A percentile compares a stretch with the other conserved stretches of the same genome.
Conservation (phyloP, 2,888 invertebrate species). For the Bellardia bayeri region DNA sequence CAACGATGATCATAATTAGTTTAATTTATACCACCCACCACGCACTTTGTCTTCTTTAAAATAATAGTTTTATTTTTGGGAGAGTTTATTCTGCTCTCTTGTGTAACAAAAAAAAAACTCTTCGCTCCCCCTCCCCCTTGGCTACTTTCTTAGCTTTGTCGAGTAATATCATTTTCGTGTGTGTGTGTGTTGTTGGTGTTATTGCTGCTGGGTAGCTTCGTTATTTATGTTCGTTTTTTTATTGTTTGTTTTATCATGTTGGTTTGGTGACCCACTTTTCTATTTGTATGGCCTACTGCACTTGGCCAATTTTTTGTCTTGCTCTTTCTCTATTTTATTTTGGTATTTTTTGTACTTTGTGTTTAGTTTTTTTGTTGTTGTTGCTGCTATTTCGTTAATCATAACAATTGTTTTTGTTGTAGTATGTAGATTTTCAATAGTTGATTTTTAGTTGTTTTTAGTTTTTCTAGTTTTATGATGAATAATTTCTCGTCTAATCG, state of each 20-base stretch:
- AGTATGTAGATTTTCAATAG: slow-evolving; percentile 22
- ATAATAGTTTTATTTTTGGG: too few relatives aligned
- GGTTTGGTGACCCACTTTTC: slow-evolving; percentile 82
- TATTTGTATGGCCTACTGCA: slow-evolving; percentile 85
- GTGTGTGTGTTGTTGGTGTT: too few relatives aligned
- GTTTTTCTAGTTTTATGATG: not conserved
- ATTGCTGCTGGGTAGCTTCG: too few relatives aligned
- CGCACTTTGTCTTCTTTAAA: too few relatives aligned
- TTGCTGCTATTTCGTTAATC: slow-evolving; percentile 39
- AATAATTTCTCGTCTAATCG: slow-evolving; percentile 2
- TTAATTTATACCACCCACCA: too few relatives aligned
- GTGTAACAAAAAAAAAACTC: too few relatives aligned
- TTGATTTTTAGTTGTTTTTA: slow-evolving; percentile 1
- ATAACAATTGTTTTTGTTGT: slow-evolving; percentile 40
- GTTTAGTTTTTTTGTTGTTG: slow-evolving; percentile 19
- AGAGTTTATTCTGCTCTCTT: too few relatives aligned
- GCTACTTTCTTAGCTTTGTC: too few relatives aligned
- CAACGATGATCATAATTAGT: too few relatives aligned
- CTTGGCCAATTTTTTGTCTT: slow-evolving; percentile 84
- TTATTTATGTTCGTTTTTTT: not conserved
- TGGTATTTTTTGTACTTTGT: slow-evolving; percentile 44
- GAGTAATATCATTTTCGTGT: too few relatives aligned
- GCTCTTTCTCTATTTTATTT: slow-evolving; percentile 37
- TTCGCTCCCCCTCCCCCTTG: too few relatives aligned
- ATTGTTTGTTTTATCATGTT: slow-evolving; percentile 11